Base-by-base conservation (phyloP, 2,888 invertebrate species). In the Aporophyla nigra region DNA sequence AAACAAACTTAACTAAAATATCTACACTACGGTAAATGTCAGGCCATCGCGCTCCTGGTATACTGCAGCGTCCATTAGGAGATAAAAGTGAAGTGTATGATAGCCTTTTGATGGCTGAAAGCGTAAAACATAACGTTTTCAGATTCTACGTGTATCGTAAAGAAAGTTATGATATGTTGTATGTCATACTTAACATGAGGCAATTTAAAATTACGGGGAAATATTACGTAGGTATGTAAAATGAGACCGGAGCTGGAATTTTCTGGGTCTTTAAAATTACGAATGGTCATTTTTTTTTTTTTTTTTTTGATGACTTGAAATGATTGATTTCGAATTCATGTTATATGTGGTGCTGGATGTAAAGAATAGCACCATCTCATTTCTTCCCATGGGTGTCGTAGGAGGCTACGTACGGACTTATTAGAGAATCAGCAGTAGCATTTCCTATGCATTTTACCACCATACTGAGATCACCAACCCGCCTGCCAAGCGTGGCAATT, bases 41-140 rank as follows among this genome's bases (percentile, higher is more conserved):
- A 53, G 27, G 70, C 40, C 59, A 58, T 63, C 46, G 27, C n/a
- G 59, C 19, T 62, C 16, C n/a, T 19, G 14, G n/a, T 51, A 68
- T 40, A 56, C 33, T 16, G 14, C 27, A 67, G 59, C 27, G 58
- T 27, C 56, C 76, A 75, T 85, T 81, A 70, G 1, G 1, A 72
- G 82, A 83, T 83, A 83, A 85, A 54, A 71, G 33, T 53, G 16
- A 46, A 70, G 58, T 63, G 43, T 59, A 74, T 65, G 74, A 83
- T 58, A 71, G 71, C 71, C 2, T 62, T 83, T 86, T 86, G 80
- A 86, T 83, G 59, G 49, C 83, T 49, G 19, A 24, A 72, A 21
- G 56, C 83, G 68, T 59, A 75, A 70, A 78, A 83, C 69, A 73
- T 54, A 71, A 61, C 51, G 27, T 53, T 74, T 80, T 83, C 69